A percentile compares a stretch with the other conserved stretches of the same genome.
Conservation (phyloP, 1,140 invertebrate species). For the Diplogasteroides magnus region DNA sequence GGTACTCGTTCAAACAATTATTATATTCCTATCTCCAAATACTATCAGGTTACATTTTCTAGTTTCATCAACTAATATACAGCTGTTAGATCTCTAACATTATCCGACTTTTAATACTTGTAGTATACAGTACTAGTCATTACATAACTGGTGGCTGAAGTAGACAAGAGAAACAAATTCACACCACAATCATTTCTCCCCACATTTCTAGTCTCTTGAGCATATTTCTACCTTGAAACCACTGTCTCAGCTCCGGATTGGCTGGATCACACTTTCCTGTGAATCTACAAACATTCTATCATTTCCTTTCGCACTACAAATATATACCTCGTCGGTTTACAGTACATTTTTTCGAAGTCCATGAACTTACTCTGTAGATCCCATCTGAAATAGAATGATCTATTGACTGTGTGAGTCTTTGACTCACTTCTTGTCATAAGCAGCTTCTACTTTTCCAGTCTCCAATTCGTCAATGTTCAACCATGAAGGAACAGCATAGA, state of each 20-base stretch:
- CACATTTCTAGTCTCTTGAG: constrained; percentile 41
- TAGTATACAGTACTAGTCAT: too few species aligned
- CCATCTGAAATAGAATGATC: constrained; percentile 40
- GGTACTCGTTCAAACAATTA: too few species aligned
- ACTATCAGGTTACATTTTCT: too few species aligned
- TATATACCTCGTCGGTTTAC: constrained; percentile 41
- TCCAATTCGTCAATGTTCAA: constrained; percentile 28
- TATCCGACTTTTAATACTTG: too few species aligned
- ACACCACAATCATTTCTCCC: constrained; percentile 50
- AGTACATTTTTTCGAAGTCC: constrained; percentile 48
- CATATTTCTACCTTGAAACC: constrained; percentile 39
- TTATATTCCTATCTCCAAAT: too few species aligned
- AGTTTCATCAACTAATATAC: too few species aligned
- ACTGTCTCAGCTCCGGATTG: constrained; percentile 41
- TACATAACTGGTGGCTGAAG: too few species aligned
- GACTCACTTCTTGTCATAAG: neutral
- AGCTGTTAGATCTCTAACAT: too few species aligned
- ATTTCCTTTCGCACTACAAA: neutral
- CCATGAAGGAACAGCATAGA: constrained; percentile 39
- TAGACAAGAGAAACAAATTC: constrained; percentile 1
- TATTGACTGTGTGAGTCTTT: neutral
- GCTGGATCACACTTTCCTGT: constrained; percentile 50
- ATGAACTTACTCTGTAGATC: constrained; percentile 43
- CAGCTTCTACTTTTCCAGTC: neutral
- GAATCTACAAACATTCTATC: constrained; percentile 34